Conservation (phyloP, 1,140 invertebrate genomes). For the Conus betulinus region DNA sequence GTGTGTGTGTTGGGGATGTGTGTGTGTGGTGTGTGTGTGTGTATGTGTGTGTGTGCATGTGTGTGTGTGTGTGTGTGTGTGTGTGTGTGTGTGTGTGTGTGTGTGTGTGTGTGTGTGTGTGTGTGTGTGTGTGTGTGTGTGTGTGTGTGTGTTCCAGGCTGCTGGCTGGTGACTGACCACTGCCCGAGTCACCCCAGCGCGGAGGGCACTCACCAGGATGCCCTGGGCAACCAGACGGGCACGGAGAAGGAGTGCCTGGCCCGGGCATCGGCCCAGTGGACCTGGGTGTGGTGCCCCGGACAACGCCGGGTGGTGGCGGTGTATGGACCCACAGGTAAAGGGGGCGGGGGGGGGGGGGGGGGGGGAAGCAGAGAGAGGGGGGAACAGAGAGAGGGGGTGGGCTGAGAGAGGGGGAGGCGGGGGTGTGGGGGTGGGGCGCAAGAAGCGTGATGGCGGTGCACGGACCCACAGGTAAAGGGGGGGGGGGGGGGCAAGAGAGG, state of each 20-base stretch:
- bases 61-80: not conserved
- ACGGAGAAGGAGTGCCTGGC: conserved; percentile 48
- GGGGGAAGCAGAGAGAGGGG: not conserved
- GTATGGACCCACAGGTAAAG: conserved; percentile 52
- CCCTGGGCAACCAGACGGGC: conserved; percentile 25
- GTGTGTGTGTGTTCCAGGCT: conserved; percentile 39
- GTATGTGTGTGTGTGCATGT: no score
- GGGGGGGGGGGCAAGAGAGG: no score
- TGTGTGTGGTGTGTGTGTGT: no score
- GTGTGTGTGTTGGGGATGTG: no score
- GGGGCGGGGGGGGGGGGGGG: not conserved
- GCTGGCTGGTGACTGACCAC: conserved; percentile 49
- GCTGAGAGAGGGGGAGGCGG: no score
- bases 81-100: not conserved
- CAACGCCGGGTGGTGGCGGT: conserved; percentile 42
- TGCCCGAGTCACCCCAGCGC: conserved; percentile 36
- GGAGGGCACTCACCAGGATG: conserved; percentile 41
- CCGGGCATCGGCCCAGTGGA: conserved; percentile 48
- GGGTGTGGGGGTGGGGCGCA: no score
- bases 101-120: not conserved
- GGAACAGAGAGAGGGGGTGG: no score
- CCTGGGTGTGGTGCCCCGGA: conserved; percentile 40
- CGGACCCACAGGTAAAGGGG: no score
- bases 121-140: not conserved
- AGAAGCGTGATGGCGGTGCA: no score